Percentiles rank a stretch among this genome's conserved stretches.
phyloP scores from a whole-genome alignment of 1,140 invertebrate genomes.

The Zaprionus africanus region DNA sequence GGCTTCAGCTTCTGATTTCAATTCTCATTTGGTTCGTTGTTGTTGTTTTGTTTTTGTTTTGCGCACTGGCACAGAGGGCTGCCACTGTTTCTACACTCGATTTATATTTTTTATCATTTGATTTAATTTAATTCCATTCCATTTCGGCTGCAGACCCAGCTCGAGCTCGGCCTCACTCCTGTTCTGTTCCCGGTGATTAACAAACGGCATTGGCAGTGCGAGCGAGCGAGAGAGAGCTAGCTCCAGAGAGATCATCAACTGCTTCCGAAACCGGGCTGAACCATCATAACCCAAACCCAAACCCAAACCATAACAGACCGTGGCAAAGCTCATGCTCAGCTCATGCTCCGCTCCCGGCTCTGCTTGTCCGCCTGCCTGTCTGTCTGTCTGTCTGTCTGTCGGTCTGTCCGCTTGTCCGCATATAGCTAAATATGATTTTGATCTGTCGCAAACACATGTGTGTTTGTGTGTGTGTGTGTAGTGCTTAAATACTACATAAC shows the following conservation, averaged over 20 bases:
- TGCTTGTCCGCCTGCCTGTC: neutral
- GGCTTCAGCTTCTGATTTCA: constrained; percentile 39
- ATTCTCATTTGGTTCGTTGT: constrained; percentile 28
- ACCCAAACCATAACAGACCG: constrained; percentile 55
- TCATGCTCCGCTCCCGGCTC: constrained; percentile 7
- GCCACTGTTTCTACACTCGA: constrained; percentile 79
- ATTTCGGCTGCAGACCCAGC: constrained; percentile 61
- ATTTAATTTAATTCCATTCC: constrained; percentile 81
- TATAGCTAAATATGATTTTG: constrained; percentile 30
- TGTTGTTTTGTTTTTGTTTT: constrained; percentile 40
- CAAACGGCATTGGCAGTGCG: constrained; percentile 3
- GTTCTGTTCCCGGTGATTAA: constrained; percentile 13
- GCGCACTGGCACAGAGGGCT: constrained; percentile 66
- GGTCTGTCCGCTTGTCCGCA: constrained; percentile 11
- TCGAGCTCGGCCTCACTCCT: neutral
- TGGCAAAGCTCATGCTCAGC: constrained; percentile 34
- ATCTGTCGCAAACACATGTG: constrained; percentile 10
- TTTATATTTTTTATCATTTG: constrained; percentile 83
- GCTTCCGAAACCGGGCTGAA: constrained; percentile 70
- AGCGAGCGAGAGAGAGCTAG: neutral
- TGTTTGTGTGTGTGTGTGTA: neutral
- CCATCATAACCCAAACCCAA: constrained; percentile 56
- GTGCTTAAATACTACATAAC: constrained; percentile 60
- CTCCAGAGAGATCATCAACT: constrained; percentile 28
- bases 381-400: constrained; percentile 11